Evolutionary conservation across 2,888 invertebrate genomes (phyloP).

Genomic region (Chalcis sispes): DNA sequence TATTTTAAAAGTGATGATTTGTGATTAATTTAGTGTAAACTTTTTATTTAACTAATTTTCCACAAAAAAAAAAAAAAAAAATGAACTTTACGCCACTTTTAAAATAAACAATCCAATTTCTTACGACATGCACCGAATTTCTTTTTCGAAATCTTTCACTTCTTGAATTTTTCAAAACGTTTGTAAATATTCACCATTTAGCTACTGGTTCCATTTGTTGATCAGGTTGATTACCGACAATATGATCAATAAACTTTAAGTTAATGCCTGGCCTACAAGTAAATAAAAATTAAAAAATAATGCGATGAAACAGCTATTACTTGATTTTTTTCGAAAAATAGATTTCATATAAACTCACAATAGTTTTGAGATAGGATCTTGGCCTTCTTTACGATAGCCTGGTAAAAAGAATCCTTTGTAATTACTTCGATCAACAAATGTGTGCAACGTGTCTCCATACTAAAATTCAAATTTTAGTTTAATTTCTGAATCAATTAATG

Average conservation of each 20-base stretch:
- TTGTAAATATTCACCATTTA: constrained; percentile 84
- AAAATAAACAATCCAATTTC: too few species aligned
- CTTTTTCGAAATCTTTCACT: too few species aligned
- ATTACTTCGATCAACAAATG: constrained; percentile 90
- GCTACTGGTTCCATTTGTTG: constrained; percentile 91
- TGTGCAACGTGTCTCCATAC: constrained; percentile 98
- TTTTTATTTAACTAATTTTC: neutral
- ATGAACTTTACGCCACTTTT: too few species aligned
- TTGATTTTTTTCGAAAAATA: constrained; percentile 15
- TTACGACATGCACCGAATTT: too few species aligned
- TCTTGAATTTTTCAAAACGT: too few species aligned
- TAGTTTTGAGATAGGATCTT: constrained; percentile 81
- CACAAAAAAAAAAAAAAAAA: too few species aligned
- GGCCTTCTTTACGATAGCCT: constrained; percentile 80
- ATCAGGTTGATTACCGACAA: constrained; percentile 98
- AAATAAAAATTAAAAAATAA: neutral
- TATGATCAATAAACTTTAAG: constrained; percentile 95
- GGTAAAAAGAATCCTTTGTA: constrained; percentile 94
- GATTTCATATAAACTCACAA: constrained; percentile 78
- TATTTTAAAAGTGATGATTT: too few species aligned
- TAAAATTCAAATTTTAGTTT: constrained; percentile 72
- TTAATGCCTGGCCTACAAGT: constrained; percentile 81
- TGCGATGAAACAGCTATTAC: neutral
- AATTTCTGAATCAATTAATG: too few species aligned
- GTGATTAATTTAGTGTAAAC: too few species aligned